phyloP scores from a whole-genome alignment of 2,113 vertebrate species.

The Tautogolabrus adspersus region DNA sequence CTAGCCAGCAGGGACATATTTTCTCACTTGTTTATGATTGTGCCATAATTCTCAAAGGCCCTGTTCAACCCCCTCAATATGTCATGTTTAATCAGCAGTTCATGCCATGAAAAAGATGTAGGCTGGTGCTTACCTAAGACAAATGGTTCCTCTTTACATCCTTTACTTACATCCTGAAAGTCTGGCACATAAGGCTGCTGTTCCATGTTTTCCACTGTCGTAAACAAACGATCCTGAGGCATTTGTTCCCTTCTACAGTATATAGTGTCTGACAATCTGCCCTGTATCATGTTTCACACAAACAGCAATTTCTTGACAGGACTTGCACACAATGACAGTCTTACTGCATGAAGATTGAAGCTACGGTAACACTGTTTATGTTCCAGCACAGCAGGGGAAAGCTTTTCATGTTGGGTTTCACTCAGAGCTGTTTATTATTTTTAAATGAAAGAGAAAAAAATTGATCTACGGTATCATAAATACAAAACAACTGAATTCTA shows the following conservation, averaged over 20 bases:
- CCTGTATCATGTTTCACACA: slow-evolving; percentile 58
- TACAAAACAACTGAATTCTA: neutral
- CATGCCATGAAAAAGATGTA: slow-evolving; percentile 55
- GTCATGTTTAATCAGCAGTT: slow-evolving; percentile 75
- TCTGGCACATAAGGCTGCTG: slow-evolving; percentile 33
- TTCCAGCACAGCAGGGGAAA: slow-evolving; percentile 28
- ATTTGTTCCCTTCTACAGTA: slow-evolving; percentile 51
- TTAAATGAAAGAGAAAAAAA: slow-evolving; percentile 1
- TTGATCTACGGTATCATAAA: neutral
- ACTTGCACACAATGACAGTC: slow-evolving; percentile 62
- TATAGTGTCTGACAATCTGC: slow-evolving; percentile 66
- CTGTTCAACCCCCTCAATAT: slow-evolving; percentile 54
- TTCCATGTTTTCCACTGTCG: slow-evolving; percentile 36
- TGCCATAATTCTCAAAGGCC: slow-evolving; percentile 62
- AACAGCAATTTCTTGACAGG: slow-evolving; percentile 64
- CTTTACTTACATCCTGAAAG: slow-evolving; percentile 43
- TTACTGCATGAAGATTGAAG: slow-evolving; percentile 60
- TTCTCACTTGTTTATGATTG: slow-evolving; percentile 61
- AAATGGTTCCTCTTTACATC: slow-evolving; percentile 55
- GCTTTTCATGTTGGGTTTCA: slow-evolving; percentile 48
- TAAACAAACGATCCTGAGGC: slow-evolving; percentile 65
- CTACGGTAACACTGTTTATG: slow-evolving; percentile 46
- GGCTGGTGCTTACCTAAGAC: slow-evolving; percentile 66
- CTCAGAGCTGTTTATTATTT: slow-evolving; percentile 27
- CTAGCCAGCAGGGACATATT: slow-evolving; percentile 65